Conservation (phyloP, 2,797 vertebrate species). For the Pseudomugil tenellus region DNA sequence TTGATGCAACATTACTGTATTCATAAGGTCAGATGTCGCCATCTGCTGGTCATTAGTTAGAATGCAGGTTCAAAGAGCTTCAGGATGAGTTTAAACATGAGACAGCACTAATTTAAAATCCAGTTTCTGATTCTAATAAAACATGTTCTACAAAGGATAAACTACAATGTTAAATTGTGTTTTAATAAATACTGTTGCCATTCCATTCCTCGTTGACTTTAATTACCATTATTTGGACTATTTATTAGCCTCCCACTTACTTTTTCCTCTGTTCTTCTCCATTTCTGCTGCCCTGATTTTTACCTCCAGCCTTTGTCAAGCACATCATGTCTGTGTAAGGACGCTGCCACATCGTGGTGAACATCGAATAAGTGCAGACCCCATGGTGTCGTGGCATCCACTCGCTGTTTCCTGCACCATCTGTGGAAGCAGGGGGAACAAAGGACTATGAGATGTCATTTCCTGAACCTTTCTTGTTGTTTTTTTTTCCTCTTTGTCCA, state of each 20-base stretch:
- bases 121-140: neutral
- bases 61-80: neutral
- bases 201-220: neutral
- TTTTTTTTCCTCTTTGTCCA: slow-evolving; percentile 62
- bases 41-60: neutral
- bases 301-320: slow-evolving; percentile 93
- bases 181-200: neutral
- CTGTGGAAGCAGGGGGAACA: slow-evolving; percentile 78
- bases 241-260: slow-evolving; percentile 13
- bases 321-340: slow-evolving; percentile 97
- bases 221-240: neutral
- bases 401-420: slow-evolving; percentile 79
- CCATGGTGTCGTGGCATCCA: slow-evolving; percentile 86
- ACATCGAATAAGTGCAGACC: slow-evolving; percentile 80
- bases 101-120: neutral
- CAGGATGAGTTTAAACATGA: neutral
- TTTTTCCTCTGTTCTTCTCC: slow-evolving; percentile 25
- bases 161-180: neutral
- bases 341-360: slow-evolving; percentile 69
- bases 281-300: slow-evolving; percentile 40
- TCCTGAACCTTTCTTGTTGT: slow-evolving; percentile 75
- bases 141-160: neutral
- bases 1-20: neutral
- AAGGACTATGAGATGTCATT: slow-evolving; percentile 86
- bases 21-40: neutral